Evolutionary conservation across 2,113 vertebrate species (phyloP).

Genomic region (Chaetodon auriga): DNA sequence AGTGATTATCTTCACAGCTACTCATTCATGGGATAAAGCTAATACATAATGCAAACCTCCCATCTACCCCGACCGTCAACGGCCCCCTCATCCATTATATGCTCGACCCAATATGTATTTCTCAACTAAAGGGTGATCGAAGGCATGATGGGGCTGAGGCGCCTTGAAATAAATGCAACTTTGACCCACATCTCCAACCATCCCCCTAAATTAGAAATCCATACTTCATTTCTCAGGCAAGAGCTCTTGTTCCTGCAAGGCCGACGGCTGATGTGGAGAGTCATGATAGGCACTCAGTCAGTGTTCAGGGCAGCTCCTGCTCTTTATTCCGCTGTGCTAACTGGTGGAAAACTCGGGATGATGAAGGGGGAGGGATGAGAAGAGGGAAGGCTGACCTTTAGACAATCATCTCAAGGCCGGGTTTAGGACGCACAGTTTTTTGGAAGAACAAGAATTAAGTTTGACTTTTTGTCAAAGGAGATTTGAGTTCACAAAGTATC

Average conservation of each 20-base stretch:
- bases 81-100: slow-evolving; percentile 68
- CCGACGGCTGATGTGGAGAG: slow-evolving; percentile 51
- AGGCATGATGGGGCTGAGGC: slow-evolving; percentile 59
- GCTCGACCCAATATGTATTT: slow-evolving; percentile 71
- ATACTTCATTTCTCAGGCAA: slow-evolving; percentile 83
- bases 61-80: slow-evolving; percentile 44
- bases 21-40: slow-evolving; percentile 64
- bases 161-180: slow-evolving; percentile 77
- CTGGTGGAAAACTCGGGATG: slow-evolving; percentile 54
- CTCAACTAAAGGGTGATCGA: slow-evolving; percentile 67
- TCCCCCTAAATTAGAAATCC: slow-evolving; percentile 83
- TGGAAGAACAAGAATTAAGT: slow-evolving; percentile 42
- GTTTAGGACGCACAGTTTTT: slow-evolving; percentile 33
- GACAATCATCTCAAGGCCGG: slow-evolving; percentile 67
- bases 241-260: slow-evolving; percentile 73
- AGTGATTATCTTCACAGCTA: slow-evolving; percentile 68
- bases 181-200: slow-evolving; percentile 79
- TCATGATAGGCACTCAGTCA: slow-evolving; percentile 76
- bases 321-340: slow-evolving; percentile 51
- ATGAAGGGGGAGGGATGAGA: slow-evolving; percentile 46
- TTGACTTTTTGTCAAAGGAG: slow-evolving; percentile 60
- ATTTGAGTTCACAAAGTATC: slow-evolving; percentile 51
- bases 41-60: slow-evolving; percentile 74
- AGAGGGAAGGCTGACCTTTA: slow-evolving; percentile 68
- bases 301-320: slow-evolving; percentile 45